phyloP scores from a whole-genome alignment of 2,797 vertebrate genomes.

The Sphenopsis melanotis region DNA sequence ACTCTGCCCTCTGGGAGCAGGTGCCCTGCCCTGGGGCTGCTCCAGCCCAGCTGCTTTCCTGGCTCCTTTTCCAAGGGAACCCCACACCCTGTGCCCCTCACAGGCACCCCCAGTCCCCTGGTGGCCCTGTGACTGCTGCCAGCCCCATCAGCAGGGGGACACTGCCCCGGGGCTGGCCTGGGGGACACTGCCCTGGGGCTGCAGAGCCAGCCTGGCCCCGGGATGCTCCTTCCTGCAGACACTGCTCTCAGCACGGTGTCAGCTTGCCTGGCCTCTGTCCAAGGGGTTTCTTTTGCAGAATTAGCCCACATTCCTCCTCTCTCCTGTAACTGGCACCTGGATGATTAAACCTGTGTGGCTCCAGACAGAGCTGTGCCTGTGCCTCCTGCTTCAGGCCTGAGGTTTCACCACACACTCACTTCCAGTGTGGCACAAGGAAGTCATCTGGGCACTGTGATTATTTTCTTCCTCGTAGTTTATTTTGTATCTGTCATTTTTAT shows the following conservation, averaged over 20 bases:
- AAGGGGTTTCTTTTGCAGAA: background rate
- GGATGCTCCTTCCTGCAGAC: background rate
- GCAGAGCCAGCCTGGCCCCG: background rate
- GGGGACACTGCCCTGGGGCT: background rate
- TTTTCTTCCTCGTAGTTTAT: background rate
- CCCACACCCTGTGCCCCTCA: background rate
- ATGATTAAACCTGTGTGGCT: background rate
- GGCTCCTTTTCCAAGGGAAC: background rate
- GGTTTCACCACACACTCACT: background rate
- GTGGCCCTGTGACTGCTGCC: background rate
- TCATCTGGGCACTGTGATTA: background rate
- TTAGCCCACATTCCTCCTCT: background rate
- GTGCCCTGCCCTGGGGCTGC: fast-evolving
- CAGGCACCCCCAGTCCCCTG: background rate
- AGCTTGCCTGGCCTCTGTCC: background rate
- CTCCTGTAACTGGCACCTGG: background rate
- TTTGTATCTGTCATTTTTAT: background rate
- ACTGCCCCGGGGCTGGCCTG: too few species aligned
- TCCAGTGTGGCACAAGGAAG: background rate
- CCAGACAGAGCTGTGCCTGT: background rate
- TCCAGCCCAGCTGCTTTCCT: background rate
- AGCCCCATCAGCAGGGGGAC: background rate
- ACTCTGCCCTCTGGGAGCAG: background rate
- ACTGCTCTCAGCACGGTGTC: background rate
- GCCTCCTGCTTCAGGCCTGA: fast-evolving